Evolutionary conservation across 2,797 vertebrate species (phyloP), one percentile per base, ranked within the genome.

Genomic region (Pagetopsis macropterus): DNA sequence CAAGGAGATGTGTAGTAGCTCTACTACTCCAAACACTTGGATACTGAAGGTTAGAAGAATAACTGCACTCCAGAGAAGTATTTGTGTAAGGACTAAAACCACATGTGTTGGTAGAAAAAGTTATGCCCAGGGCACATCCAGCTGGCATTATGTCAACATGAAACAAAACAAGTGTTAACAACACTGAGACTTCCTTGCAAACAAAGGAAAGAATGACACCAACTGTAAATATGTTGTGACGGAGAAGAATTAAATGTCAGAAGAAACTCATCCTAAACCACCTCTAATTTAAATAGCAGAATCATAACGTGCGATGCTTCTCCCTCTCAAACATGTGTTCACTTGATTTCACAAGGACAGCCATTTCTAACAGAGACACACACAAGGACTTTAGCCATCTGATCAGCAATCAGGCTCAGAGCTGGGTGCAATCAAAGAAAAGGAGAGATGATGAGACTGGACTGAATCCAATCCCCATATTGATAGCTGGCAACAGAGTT

Each of bases 401-500:
- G 51, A 86, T 65, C 64, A 9, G 66, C 73, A 88, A 91, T 89
- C 81, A 87, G 54, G 76, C 75, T 56, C n/a, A 37, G 61, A 76
- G 77, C 83, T 67, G 27, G 51, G 67, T 60, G 67, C 83, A 90
- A 84, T 90, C 77, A 91, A 59, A 84, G 66, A 70, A 65, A 56
- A 72, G 43, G n/a, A 72, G 82, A 75, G 86, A 88, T 88, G 88
- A 85, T 88, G 82, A 83, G 87, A 62, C 72, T 79, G 86, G 87
- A 90, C 75, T 70, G 72, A 73, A 66, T 84, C 85, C 78, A 89
- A 84, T 89, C 84, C 86, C 82, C 84, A 72, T 76, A 83, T 85
- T 90, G 89, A 90, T 89, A 78, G 86, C 86, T 73, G 82, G 64
- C 41, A 55, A 83, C 78, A 84, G 75, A 90, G 72, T 81, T 79